Percentiles rank a stretch among this genome's conserved stretches.
Evolutionary conservation across 2,113 vertebrate genomes (phyloP).

Genomic region (Garra rufa): DNA sequence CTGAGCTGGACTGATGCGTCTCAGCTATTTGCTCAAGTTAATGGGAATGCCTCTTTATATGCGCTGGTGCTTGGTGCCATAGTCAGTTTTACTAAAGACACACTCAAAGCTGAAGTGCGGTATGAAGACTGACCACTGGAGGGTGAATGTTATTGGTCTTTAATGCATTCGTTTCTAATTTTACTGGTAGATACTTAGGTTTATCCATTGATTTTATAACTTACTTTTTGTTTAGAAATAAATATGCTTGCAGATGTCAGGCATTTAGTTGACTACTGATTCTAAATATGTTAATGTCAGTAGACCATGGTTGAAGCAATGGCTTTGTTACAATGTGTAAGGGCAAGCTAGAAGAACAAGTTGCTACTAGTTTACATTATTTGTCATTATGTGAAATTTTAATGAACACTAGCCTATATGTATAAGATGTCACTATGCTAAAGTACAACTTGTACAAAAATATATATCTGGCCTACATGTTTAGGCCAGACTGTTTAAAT

Average conservation of each 20-base stretch:
- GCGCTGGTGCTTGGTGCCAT: slow-evolving; percentile 75
- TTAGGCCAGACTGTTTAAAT: not conserved
- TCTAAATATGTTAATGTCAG: not conserved
- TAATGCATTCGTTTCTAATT: not conserved
- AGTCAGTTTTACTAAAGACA: slow-evolving; percentile 73
- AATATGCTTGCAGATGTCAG: not conserved
- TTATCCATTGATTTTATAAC: not conserved
- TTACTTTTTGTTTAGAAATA: not conserved
- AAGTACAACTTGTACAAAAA: not conserved
- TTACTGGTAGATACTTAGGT: not conserved
- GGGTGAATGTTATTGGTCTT: not conserved
- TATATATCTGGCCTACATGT: not conserved
- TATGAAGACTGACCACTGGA: slow-evolving; percentile 72
- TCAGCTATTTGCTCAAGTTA: slow-evolving; percentile 81
- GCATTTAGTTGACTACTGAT: not conserved
- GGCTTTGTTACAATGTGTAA: not conserved
- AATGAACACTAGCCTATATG: not conserved
- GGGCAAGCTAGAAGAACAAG: not conserved
- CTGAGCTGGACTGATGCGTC: slow-evolving; percentile 80
- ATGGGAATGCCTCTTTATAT: slow-evolving; percentile 75
- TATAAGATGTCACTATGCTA: not conserved
- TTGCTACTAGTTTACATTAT: not conserved
- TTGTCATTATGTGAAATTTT: not conserved
- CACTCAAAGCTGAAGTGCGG: slow-evolving; percentile 77
- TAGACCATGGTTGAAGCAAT: not conserved